Conservation (phyloP, 2,113 vertebrate genomes). For the Brachyhypopomus occidentalis region DNA sequence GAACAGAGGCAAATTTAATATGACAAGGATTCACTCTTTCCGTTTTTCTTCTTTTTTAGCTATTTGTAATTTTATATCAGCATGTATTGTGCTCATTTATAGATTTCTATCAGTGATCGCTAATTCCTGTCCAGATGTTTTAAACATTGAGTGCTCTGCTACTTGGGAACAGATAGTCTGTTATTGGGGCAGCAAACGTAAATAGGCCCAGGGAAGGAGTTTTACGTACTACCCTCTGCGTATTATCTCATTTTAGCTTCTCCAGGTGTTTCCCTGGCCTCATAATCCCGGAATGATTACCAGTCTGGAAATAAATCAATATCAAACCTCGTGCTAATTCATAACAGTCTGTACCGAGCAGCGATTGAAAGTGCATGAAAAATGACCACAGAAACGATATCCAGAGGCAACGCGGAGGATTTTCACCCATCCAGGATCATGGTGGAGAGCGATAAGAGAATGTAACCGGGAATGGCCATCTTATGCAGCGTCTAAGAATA, state of each 20-base stretch:
- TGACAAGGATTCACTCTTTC: neutral
- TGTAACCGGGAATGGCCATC: slow-evolving; percentile 50
- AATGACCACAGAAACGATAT: slow-evolving; percentile 60
- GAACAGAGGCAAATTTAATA: neutral
- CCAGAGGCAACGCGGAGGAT: slow-evolving; percentile 51
- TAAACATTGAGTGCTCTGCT: neutral
- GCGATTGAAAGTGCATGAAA: slow-evolving; percentile 63
- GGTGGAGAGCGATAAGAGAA: slow-evolving; percentile 57
- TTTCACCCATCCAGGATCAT: slow-evolving; percentile 43
- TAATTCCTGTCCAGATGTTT: neutral
- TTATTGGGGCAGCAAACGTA: slow-evolving; percentile 22
- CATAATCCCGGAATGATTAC: slow-evolving; percentile 62
- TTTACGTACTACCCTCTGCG: slow-evolving; percentile 11
- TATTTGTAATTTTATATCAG: neutral
- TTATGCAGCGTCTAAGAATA: slow-evolving; percentile 55
- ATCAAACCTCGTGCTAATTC: slow-evolving; percentile 63
- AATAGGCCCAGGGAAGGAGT: slow-evolving; percentile 28
- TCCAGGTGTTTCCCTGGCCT: slow-evolving; percentile 55
- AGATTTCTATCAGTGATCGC: neutral
- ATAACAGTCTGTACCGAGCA: slow-evolving; percentile 61
- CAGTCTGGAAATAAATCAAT: slow-evolving; percentile 70
- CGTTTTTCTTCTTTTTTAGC: neutral
- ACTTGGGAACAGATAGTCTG: neutral
- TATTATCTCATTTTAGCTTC: slow-evolving; percentile 23
- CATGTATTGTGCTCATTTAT: neutral